Evolutionary conservation across 2,113 vertebrate genomes (phyloP), one percentile per base, ranked within the genome.

Genomic region (Siphamia tubifer): DNA sequence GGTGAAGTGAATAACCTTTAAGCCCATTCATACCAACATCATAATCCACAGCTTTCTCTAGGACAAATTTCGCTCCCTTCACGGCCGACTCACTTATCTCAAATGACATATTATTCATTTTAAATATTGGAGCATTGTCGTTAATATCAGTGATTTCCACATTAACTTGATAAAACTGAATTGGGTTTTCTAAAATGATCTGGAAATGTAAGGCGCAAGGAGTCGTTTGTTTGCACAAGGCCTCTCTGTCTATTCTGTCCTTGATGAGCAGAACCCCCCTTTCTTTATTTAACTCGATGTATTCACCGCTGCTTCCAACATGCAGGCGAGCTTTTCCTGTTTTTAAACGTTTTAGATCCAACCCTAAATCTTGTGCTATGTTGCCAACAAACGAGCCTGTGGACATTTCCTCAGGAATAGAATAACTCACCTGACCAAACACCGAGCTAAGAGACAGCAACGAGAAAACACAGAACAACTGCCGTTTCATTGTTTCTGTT

Each of bases 371-470:
- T 34, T 87, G 81, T 8, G 82, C 80, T 32, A 93, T 80, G 56
- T 88, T 83, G 16, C 93, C 91, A n/a, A 94, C 63, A 0, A 93
- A 79, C 20, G 90, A 92, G 3, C 91, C 92, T 77, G 72, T 91
- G 1, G 85, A 28, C 79, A 92, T 57, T 83, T 94, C 92, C 55
- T 94, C 93, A 0, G 91, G 89, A 53, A 94, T 62, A 0, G 91
- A 90, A 39, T 93, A 94, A 19, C 73, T 85, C 74, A 93, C 87
- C 63, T 93, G 87, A 0, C 66, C 82, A 8, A 28, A n/a, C 16
- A 31, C 73, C 3, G 1, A 34, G 39, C 34, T 9, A 21, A 84
- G 23, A 47, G 17, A 75, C 0, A 84, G 27, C 4, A 42, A 12
- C 44, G 38, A 57, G 16, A 88, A 28, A 64, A 79, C 67, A n/a